Evolutionary conservation across 2,888 invertebrate genomes (phyloP), one percentile per base, ranked within the genome.

Genomic region (Amphiduros pacificus): DNA sequence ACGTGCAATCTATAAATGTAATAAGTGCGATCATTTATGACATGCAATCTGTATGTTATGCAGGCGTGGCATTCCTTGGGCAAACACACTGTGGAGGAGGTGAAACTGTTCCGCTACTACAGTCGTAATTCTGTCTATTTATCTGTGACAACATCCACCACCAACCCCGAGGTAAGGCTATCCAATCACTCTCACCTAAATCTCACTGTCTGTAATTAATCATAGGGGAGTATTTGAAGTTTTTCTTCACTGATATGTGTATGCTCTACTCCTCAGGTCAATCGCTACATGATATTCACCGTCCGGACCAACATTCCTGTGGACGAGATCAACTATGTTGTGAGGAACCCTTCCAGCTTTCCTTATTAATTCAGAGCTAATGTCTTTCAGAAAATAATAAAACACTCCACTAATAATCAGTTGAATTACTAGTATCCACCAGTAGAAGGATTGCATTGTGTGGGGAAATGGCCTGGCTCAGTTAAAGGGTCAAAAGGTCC

Each of bases 241-340:
- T n/a, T n/a, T n/a, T n/a, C n/a, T n/a, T n/a, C n/a, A n/a, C n/a
- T n/a, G n/a, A n/a, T n/a, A n/a, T n/a, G n/a, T n/a, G n/a, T n/a
- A n/a, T n/a, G n/a, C n/a, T 28, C 28, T 52, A 85, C 89, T 57
- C 91, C 93, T 2, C 83, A 91, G 87, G 93, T 95, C 17, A 94
- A 94, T 14, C 92, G 94, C 80, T 95, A 93, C 77, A 90, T 94
- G 71, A 89, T 95, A 61, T 90, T 96, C 78, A 94, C 95, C 78
- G 91, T 95, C 24, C 89, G 93, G 71, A 90, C 91, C 62, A 94
- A 94, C 82, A 93, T 91, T 82, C 91, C 88, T 84, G 87, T 94
- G 79, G 91, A 93, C 66, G 86, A 88, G 36, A 94, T 94, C 84
- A 91, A 91, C 77, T 96, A 94, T 75, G 84, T 94, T 52, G 89